Percentiles rank a stretch among this genome's conserved stretches.
Conservation (phyloP, 1,140 invertebrate genomes). For the Battus philenor region DNA sequence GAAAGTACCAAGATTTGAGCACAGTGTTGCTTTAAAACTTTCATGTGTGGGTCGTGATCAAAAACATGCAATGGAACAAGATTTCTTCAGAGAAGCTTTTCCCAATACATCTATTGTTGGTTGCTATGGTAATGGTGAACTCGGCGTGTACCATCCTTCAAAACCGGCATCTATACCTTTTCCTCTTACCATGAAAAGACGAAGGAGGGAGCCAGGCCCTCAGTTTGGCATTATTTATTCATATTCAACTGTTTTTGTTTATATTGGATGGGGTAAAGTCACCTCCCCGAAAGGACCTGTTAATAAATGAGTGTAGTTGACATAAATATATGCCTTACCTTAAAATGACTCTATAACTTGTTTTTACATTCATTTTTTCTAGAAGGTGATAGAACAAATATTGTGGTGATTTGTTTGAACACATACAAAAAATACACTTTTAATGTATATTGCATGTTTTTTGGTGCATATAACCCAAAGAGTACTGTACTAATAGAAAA, state of each 20-base stretch:
- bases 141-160: constrained; percentile 44
- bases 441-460: too few species aligned
- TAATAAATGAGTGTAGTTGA: neutral
- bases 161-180: constrained; percentile 10
- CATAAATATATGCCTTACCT: too few species aligned
- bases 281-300: constrained; percentile 13
- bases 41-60: constrained; percentile 62
- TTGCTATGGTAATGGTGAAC: constrained; percentile 62
- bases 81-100: constrained; percentile 51
- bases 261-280: constrained; percentile 61
- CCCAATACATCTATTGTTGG: constrained; percentile 54
- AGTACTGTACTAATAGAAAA: too few species aligned
- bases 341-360: too few species aligned
- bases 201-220: constrained; percentile 26
- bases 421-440: too few species aligned
- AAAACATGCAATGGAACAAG: constrained; percentile 51
- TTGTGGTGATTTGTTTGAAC: too few species aligned
- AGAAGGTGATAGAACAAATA: too few species aligned
- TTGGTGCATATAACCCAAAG: too few species aligned
- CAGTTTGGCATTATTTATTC: constrained; percentile 55
- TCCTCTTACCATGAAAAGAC: constrained; percentile 26
- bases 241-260: constrained; percentile 60
- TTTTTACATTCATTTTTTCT: too few species aligned
- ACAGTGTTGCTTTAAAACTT: constrained; percentile 61
- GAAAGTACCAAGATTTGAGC: constrained; percentile 48